Conservation (phyloP, 2,113 vertebrate species). For the Mus musculus region DNA sequence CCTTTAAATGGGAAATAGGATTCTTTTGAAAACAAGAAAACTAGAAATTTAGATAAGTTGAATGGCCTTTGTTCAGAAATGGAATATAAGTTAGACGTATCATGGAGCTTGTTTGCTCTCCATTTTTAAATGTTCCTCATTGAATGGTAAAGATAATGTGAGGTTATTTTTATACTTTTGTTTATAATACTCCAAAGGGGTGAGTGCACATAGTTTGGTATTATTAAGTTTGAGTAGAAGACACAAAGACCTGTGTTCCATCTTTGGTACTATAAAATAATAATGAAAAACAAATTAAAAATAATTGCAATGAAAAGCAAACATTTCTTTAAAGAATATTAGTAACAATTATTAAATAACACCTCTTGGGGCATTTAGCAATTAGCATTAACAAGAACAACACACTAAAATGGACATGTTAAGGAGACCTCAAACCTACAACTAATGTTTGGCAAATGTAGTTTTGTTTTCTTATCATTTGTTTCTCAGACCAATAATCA, state of each 20-base stretch:
- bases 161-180: not conserved
- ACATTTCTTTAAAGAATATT: not conserved
- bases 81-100: not conserved
- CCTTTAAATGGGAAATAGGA: not conserved
- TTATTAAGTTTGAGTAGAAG: not conserved
- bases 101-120: not conserved
- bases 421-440: not conserved
- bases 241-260: not conserved
- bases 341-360: not conserved
- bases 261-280: not conserved
- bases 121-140: not conserved
- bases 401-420: not conserved
- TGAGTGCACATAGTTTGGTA: not conserved
- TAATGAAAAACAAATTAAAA: not conserved
- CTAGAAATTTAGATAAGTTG: not conserved
- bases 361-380: not conserved
- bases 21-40: not conserved
- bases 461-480: not conserved
- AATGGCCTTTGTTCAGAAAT: not conserved
- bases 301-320: not conserved
- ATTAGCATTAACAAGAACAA: not conserved
- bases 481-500: not conserved
- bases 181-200: not conserved
- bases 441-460: not conserved
- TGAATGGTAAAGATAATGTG: not conserved